Base-by-base conservation (phyloP, 2,113 vertebrate genomes). In the Leiothrix lutea region DNA sequence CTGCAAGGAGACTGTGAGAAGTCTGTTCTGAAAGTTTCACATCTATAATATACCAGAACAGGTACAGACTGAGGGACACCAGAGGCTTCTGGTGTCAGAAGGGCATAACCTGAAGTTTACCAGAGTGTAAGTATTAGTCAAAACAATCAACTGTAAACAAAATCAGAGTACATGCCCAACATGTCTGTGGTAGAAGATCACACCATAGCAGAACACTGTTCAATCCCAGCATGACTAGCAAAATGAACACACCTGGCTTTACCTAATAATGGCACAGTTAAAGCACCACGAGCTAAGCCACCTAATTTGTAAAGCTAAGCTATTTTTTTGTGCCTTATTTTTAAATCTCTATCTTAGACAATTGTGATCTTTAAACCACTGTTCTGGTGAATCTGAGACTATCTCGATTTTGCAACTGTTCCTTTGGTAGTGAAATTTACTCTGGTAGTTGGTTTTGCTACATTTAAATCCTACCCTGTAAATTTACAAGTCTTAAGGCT, bases 241-340 rank as follows among this genome's bases (percentile, higher is more conserved):
- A 54, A n/a, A 53, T 26, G 8, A 60, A 36, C 16, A 29, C 0
- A 0, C 18, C 42, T 40, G 11, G 8, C 8, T 75, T 5, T 45
- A 36, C 26, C 20, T 65, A 28, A 20, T 40, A 61, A 54, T 12
- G 23, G 5, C 15, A 70, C 0, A 0, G 21, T 26, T 56, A 47
- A 62, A 69, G 31, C 51, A 61, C 0, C 40, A 44, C 24, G 13
- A 86, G 54, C 8, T n/a, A n/a, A 72, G 15, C 10, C 36, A 66
- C 26, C 5, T 64, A 50, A 56, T 72, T 69, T 61, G 33, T 73
- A 61, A 65, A 44, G 14, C 17, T 53, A 44, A 67, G 11, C 2
- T 60, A 9, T 8, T 75, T 62, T 61, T 53, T 62, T 12, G 33
- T 25, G 36, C 3, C 5, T 23, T 45, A 21, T 29, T 28, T n/a